These are phyloP conservation scores for Orthosia incerta DNA, from an alignment of 2,888 invertebrate genomes.

Conservation along the genomic window DNA sequence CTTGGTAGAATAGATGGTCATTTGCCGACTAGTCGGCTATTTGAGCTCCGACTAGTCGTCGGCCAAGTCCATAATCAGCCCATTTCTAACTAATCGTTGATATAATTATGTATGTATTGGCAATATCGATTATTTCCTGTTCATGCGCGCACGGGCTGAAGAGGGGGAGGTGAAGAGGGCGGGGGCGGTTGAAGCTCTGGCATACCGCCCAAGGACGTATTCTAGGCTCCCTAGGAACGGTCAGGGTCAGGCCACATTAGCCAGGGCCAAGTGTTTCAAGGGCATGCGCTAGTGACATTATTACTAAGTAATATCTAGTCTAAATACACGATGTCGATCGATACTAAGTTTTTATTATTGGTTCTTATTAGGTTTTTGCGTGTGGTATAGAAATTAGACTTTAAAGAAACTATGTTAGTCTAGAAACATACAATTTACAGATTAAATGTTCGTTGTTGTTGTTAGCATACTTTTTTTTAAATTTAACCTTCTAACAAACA, in stretches of 20 bases:
- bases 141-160: conserved; percentile 63
- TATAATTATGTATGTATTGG: conserved; percentile 78
- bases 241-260: conserved; percentile 79
- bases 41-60: neutral
- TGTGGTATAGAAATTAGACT: conserved; percentile 27
- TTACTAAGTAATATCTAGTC: conserved; percentile 34
- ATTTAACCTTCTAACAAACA: neutral
- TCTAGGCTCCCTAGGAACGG: conserved; percentile 85
- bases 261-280: conserved; percentile 63
- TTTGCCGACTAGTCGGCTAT: neutral
- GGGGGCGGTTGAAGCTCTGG: conserved; percentile 72
- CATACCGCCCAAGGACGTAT: conserved; percentile 84
- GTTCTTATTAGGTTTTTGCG: conserved; percentile 20
- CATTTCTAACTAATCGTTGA: conserved; percentile 39
- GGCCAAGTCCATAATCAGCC: neutral
- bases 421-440: conserved; percentile 2
- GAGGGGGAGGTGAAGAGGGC: conserved; percentile 35
- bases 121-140: conserved; percentile 82
- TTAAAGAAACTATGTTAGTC: conserved; percentile 4
- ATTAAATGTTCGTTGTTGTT: conserved; percentile 8
- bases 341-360: conserved; percentile 12
- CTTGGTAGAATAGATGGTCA: neutral
- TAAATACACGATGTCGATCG: conserved; percentile 11
- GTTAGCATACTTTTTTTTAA: conserved; percentile 1
- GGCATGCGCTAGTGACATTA: conserved; percentile 34